These are phyloP conservation scores for Pelobates fuscus DNA, from an alignment of 2,113 vertebrate species.

Conservation along the genomic window DNA sequence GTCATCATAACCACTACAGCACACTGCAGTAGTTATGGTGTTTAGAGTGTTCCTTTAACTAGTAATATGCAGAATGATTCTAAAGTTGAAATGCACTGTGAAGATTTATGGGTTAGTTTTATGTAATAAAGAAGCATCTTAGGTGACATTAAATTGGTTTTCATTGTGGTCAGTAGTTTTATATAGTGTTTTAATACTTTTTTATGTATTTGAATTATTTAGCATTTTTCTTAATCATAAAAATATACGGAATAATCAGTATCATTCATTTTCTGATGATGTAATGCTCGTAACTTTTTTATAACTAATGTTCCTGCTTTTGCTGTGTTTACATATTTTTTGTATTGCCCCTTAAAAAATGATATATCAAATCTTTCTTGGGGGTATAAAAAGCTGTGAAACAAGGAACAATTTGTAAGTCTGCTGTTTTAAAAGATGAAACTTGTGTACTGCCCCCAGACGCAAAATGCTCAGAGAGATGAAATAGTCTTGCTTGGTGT, in stretches of 20 bases:
- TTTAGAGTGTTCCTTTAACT: too few relatives aligned
- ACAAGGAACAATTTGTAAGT: slow-evolving; percentile 40
- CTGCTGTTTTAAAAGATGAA: slow-evolving; percentile 35
- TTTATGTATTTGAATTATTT: slow-evolving; percentile 29
- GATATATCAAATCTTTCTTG: slow-evolving; percentile 29
- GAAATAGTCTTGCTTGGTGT: slow-evolving; percentile 29
- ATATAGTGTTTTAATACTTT: too few relatives aligned
- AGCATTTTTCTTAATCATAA: slow-evolving; percentile 21
- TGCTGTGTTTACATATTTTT: neutral
- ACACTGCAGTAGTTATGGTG: too few relatives aligned
- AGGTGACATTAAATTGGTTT: too few relatives aligned
- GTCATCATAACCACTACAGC: too few relatives aligned
- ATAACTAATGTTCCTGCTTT: slow-evolving; percentile 18
- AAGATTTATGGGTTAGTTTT: too few relatives aligned
- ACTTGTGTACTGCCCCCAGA: slow-evolving; percentile 16
- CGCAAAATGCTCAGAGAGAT: slow-evolving; percentile 14
- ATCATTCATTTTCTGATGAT: slow-evolving; percentile 17
- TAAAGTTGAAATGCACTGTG: too few relatives aligned
- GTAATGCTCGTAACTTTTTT: slow-evolving; percentile 14
- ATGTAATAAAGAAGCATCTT: too few relatives aligned
- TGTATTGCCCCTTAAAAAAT: slow-evolving; percentile 17
- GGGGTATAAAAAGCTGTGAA: slow-evolving; percentile 34
- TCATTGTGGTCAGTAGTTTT: too few relatives aligned
- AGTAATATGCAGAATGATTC: too few relatives aligned
- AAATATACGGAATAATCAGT: slow-evolving; percentile 29